Percentiles rank a stretch among this genome's conserved stretches.
phyloP scores from a whole-genome alignment of 2,113 vertebrate species.

The Otocyon megalotis region DNA sequence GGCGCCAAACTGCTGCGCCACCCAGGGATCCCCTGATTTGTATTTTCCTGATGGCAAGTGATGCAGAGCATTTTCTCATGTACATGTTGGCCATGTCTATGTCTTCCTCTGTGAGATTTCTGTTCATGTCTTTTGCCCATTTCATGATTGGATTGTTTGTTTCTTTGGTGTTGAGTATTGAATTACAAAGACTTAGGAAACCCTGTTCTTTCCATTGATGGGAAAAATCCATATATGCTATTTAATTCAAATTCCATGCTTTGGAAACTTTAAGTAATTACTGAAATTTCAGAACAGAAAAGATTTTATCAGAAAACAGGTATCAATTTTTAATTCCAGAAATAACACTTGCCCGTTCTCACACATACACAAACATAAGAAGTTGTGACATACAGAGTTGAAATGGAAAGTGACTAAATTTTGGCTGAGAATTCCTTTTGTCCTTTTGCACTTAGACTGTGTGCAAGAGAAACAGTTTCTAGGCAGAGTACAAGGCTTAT shows the following conservation, averaged over 20 bases:
- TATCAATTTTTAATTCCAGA: slow-evolving; percentile 15
- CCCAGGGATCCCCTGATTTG: too few relatives aligned
- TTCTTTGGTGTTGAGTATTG: neutral
- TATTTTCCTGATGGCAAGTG: too few relatives aligned
- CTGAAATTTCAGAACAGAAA: slow-evolving; percentile 12
- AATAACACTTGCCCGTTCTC: neutral
- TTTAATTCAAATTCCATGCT: neutral
- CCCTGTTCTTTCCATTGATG: neutral
- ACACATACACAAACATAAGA: neutral
- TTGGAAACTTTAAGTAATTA: neutral
- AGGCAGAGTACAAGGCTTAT: neutral
- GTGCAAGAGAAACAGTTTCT: neutral
- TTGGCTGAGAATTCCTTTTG: neutral
- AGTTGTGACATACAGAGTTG: neutral
- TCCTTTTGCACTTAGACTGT: slow-evolving; percentile 26
- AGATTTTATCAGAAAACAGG: neutral
- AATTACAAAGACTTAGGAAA: neutral
- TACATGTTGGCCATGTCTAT: too few relatives aligned
- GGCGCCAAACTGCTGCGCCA: too few relatives aligned
- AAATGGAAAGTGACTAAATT: slow-evolving; percentile 10
- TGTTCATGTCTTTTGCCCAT: too few relatives aligned
- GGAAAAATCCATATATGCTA: neutral
- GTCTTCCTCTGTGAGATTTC: too few relatives aligned
- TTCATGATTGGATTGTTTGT: too few relatives aligned
- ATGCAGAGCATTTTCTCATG: too few relatives aligned